Base-by-base conservation (phyloP, 2,888 invertebrate genomes). In the Drosophila acutilabella region DNA sequence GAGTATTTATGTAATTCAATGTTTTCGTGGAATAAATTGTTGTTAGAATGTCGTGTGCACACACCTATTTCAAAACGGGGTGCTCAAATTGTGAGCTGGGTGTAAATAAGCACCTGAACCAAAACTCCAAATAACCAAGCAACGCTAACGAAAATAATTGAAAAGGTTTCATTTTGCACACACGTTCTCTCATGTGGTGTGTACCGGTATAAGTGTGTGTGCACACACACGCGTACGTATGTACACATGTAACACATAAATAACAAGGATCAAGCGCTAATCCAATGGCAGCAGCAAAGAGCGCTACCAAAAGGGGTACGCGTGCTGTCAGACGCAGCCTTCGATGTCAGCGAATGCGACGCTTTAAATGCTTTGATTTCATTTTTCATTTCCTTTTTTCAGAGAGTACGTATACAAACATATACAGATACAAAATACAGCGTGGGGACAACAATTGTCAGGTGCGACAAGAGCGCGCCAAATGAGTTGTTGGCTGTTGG, bases 301-400 rank as follows among this genome's bases (percentile, higher is more conserved):
- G 64, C 54, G 52, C 62, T 58, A 45, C 64, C 45, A 45, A 78
- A 78, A 75, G 81, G 78, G 86, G 81, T 78, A 56, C 61, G 44
- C 62, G 48, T 61, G 45, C 42, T 69, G 69, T 81, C 76, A 69
- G 52, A 56, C 71, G n/a, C 67, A 77, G 74, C 79, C 67, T 68
- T 84, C 84, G 73, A 65, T 81, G 83, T 77, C 71, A 68, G 77
- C 76, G 86, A 81, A 62, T 83, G 85, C 67, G 73, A 68, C 74
- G 76, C 85, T 81, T 86, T 83, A 85, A 88, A 86, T 81, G 76
- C 85, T 87, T 85, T 88, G 85, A 86, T 86, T 88, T 88, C 88
- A 88, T 86, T 86, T 86, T 85, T 85, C 84, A 88, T 88, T 85
- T 82, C 64, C 51, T 45, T 56, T 56, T 23, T 56, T 16, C 45